Evolutionary conservation across 2,797 vertebrate species (phyloP).

Genomic region (Myotis planiceps): DNA sequence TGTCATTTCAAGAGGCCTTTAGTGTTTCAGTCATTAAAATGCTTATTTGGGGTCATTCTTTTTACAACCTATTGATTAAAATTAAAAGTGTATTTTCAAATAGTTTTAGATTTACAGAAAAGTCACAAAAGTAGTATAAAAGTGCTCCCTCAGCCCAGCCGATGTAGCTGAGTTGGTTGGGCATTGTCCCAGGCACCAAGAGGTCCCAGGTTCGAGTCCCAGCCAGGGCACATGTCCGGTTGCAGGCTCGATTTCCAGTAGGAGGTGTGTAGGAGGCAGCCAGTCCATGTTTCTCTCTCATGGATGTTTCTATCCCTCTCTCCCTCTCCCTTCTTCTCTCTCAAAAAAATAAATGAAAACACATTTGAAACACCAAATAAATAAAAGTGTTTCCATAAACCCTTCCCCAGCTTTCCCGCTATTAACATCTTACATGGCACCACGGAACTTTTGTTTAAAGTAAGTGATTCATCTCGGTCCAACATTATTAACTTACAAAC

Average conservation of each 20-base stretch:
- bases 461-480: background rate
- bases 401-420: background rate
- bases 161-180: too few species aligned
- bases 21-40: constrained; percentile 8
- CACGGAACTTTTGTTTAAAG: background rate
- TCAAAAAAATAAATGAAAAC: too few species aligned
- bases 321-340: too few species aligned
- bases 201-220: too few species aligned
- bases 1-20: background rate
- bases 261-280: too few species aligned
- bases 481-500: background rate
- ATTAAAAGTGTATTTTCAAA: background rate
- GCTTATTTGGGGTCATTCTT: background rate
- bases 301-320: too few species aligned
- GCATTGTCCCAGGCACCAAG: too few species aligned
- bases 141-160: background rate
- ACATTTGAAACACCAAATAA: too few species aligned
- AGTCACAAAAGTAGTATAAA: background rate
- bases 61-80: background rate
- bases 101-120: background rate
- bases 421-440: background rate
- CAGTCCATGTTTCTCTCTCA: too few species aligned
- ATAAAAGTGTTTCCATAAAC: too few species aligned
- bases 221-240: too few species aligned
- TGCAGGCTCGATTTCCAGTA: too few species aligned